Evolutionary conservation across 2,888 invertebrate species (phyloP).

Genomic region (Amphipoea lucens): DNA sequence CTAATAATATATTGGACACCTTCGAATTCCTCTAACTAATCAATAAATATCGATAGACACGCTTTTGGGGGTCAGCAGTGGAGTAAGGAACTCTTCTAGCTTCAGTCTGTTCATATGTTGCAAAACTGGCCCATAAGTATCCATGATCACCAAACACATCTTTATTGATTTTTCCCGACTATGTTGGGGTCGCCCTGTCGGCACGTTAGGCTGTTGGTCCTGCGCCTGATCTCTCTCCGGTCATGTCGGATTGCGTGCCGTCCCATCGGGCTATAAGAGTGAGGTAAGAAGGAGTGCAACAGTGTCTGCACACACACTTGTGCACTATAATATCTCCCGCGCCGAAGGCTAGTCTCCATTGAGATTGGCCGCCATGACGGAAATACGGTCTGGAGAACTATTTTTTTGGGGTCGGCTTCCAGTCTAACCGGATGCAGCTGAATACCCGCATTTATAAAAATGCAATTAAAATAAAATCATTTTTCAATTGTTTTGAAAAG

Average conservation of each 20-base stretch:
- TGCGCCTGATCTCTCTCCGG: neutral
- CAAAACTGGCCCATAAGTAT: neutral
- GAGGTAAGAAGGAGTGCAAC: neutral
- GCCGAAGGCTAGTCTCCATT: no score
- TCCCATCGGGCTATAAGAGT: neutral
- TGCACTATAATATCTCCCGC: no score
- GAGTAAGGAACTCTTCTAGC: neutral
- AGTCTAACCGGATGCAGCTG: no score
- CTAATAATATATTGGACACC: constrained; percentile 32
- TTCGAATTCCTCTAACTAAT: constrained; percentile 38
- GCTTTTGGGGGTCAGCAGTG: constrained; percentile 10
- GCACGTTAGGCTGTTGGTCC: neutral
- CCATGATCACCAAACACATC: neutral
- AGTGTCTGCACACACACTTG: no score
- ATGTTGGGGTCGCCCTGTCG: neutral
- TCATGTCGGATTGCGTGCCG: neutral
- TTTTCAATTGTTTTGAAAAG: no score
- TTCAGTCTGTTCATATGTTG: neutral
- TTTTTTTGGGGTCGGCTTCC: no score
- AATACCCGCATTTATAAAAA: no score
- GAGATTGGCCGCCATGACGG: neutral
- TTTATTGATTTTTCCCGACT: neutral
- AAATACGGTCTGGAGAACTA: no score
- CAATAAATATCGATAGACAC: constrained; percentile 22
- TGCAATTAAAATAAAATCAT: neutral